A percentile compares a stretch with the other conserved stretches of the same genome.
phyloP scores from a whole-genome alignment of 2,888 invertebrate genomes.

The Candidula unifasciata region DNA sequence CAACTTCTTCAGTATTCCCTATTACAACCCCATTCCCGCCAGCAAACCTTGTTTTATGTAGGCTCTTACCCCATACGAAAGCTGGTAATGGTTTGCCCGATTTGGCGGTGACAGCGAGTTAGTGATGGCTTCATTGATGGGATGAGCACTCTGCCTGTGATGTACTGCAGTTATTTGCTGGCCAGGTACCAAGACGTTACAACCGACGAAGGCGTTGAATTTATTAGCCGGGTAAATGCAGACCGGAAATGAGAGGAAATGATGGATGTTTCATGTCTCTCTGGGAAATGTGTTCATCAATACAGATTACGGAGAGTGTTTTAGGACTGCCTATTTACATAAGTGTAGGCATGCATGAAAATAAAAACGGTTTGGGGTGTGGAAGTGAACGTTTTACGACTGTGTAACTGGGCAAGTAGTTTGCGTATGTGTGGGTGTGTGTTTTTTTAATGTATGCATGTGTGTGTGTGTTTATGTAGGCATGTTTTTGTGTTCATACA shows the following conservation, averaged over 20 bases:
- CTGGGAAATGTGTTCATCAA: neutral
- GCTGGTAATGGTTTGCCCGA: neutral
- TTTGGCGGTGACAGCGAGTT: neutral
- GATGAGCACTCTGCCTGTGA: neutral
- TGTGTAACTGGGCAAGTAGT: no score
- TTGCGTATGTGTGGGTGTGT: no score
- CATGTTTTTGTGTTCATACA: no score
- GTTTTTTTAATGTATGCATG: no score
- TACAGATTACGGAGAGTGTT: neutral
- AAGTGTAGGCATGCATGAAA: no score
- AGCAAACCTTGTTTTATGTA: neutral
- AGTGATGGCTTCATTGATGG: constrained; percentile 18
- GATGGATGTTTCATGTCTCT: neutral
- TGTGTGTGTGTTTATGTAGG: no score
- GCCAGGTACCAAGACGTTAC: no score
- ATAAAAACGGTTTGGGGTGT: no score
- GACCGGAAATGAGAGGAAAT: neutral
- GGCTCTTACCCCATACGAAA: neutral
- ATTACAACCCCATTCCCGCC: neutral
- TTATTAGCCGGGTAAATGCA: neutral
- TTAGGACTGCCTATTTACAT: no score
- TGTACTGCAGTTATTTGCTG: neutral
- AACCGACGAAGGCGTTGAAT: no score
- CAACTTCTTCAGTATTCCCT: neutral
- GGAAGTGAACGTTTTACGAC: no score